Evolutionary conservation across 2,888 invertebrate species (phyloP), one percentile per base, ranked within the genome.

Genomic region (Villa cingulata): DNA sequence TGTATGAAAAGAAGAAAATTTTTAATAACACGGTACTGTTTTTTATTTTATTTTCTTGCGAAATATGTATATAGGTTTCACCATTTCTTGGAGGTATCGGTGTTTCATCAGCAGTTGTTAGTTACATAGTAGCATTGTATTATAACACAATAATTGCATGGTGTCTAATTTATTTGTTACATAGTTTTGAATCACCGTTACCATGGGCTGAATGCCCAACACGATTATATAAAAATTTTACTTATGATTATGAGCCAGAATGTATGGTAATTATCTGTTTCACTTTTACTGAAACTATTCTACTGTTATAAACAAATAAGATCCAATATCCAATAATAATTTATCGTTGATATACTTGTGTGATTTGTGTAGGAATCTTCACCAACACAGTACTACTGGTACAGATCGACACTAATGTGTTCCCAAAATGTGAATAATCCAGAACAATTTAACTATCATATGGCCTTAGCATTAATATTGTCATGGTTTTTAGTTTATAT

Each of bases 91-190:
- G 83, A 17, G 91, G 90, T 15, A 90, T 91, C 49, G 91, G 95
- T 18, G 83, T 95, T 56, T 91, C 94, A 62, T 90, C 90, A 48
- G 94, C 94, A 2, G 86, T 96, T 53, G 95, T 96, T 32, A 94
- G 94, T 1, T 95, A 92, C 71, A 89, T 94, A 64, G 94, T 96
- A 54, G 94, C 92, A 14, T 75, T 96, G 54, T 96, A 96, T 70
- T 96, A 96, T 71, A 96, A 96, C 71, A 94, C 94, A 51, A 95
- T 96, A 59, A 94, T 96, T 57, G 94, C 94, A 51, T 96, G 96
- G 96, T 94, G 94, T 66, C 76, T 95, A 62, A 92, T 91, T 70
- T 95, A 94, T 71, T 84, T 94, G 63, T 83, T 86, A 56, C 87
- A 88, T 74, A 92, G 92, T 67, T 94, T 94, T 69, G 89, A 90